Conservation (phyloP, 2,888 invertebrate species). For the Exephanes ischioxanthus region DNA sequence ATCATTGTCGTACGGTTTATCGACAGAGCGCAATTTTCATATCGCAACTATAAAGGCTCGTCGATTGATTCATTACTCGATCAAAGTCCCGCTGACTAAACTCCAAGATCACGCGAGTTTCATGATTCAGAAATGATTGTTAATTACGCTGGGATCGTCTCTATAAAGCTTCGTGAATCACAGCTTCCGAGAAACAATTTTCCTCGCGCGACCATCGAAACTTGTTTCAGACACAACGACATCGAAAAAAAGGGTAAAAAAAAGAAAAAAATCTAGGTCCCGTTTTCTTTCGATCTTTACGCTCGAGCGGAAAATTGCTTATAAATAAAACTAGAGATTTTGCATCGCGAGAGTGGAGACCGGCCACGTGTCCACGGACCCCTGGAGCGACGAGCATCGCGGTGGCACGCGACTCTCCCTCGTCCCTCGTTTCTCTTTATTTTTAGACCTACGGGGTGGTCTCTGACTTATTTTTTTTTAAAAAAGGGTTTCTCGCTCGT, state of each 20-base stretch:
- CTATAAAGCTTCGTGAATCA: conserved; percentile 48
- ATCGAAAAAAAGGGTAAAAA: neutral
- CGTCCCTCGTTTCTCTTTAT: conserved; percentile 43
- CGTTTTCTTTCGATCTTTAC: conserved; percentile 15
- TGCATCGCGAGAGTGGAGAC: conserved; percentile 18
- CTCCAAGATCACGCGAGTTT: conserved; percentile 22
- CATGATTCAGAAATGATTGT: conserved; percentile 58
- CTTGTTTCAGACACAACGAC: neutral
- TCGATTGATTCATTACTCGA: conserved; percentile 10
- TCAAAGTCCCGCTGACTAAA: conserved; percentile 44
- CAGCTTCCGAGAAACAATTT: conserved; percentile 39
- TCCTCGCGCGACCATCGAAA: conserved; percentile 9
- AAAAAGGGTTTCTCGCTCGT: neutral
- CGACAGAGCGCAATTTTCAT: neutral
- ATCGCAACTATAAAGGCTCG: neutral
- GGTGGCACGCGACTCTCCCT: conserved; percentile 66
- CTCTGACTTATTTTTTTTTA: conserved; percentile 23
- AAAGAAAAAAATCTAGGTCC: neutral
- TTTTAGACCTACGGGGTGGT: conserved; percentile 64
- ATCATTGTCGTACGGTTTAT: neutral
- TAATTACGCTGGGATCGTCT: conserved; percentile 48
- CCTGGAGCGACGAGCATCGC: conserved; percentile 66
- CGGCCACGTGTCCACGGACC: conserved; percentile 60
- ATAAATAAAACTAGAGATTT: conserved; percentile 46
- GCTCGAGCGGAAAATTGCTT: conserved; percentile 24